Percentiles rank a stretch among this genome's conserved stretches.
Conservation (phyloP, 2,113 vertebrate genomes). For the Hippocampus abdominalis region DNA sequence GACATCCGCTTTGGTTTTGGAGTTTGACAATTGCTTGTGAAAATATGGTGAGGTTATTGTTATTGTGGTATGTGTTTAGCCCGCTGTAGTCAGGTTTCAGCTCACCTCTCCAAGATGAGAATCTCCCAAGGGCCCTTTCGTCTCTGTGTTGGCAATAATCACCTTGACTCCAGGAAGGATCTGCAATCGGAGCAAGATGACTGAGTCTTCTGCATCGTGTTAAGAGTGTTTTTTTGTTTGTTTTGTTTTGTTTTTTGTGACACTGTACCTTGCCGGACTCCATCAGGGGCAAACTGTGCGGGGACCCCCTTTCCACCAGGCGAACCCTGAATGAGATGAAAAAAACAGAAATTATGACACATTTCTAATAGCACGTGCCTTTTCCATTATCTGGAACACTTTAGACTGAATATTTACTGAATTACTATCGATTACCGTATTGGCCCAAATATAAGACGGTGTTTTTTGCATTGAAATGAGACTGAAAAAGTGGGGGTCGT, state of each 20-base stretch:
- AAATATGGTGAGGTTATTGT: too few species aligned
- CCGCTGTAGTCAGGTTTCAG: not conserved
- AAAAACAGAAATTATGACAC: not conserved
- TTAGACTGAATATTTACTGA: too few species aligned
- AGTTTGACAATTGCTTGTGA: too few species aligned
- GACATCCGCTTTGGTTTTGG: not conserved
- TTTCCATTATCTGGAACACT: too few species aligned
- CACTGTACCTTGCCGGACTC: slow-evolving; percentile 92
- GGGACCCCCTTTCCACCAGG: slow-evolving; percentile 91
- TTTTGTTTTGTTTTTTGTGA: not conserved
- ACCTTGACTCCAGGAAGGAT: slow-evolving; percentile 95
- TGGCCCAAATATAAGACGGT: too few species aligned
- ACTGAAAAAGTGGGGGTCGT: too few species aligned
- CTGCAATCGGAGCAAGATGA: slow-evolving; percentile 57
- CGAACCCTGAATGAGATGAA: slow-evolving; percentile 77
- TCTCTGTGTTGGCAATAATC: slow-evolving; percentile 93
- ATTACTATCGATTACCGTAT: too few species aligned
- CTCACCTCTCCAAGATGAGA: slow-evolving; percentile 92
- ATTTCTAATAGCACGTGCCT: not conserved
- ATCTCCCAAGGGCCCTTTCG: slow-evolving; percentile 92
- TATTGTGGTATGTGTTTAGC: too few species aligned
- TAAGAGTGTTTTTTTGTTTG: not conserved
- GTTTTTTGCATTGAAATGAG: too few species aligned
- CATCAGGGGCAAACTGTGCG: slow-evolving; percentile 91
- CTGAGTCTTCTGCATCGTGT: not conserved